Base-by-base conservation (phyloP, 2,113 vertebrate genomes). In the Hoplias malabaricus region DNA sequence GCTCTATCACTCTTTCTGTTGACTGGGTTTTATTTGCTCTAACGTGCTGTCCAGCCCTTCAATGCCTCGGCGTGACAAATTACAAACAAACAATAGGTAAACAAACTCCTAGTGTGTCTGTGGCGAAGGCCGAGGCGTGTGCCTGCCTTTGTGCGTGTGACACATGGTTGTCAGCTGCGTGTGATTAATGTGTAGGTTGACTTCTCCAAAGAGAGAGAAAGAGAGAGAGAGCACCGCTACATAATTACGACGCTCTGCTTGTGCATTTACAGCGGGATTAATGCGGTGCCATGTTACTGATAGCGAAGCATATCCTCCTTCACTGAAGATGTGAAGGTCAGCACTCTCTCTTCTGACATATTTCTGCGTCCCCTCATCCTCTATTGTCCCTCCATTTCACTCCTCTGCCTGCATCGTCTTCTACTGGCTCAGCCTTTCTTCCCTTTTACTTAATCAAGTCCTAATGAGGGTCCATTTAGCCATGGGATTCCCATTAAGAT, bases 11-110 rank as follows among this genome's bases (percentile, higher is more conserved):
- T 85, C 80, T 86, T 80, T 61, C 46, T 84, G 79, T 69, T 33
- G 16, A 19, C 29, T 61, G 46, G 79, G 81, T 83, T 89, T 87
- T 79, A 88, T 88, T 88, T 84, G 84, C 85, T 83, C 80, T 82
- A 85, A 85, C 75, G 27, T 4, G 16, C 80, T 82, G 85, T 84
- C 83, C 63, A 77, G 82, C 81, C 78, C 29, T 69, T 86, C 81
- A 82, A 12, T 75, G 69, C 61, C 0, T 54, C 73, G 69, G 40
- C 19, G 40, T 84, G 79, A 86, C 82, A 36, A 84, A 87, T 81
- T 65, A 78, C 81, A 81, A 75, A 78, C 71, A 83, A 82, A 82
- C 71, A 76, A 53, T 56, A 80, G 42, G 70, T 50, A 78, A 79
- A 69, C 69, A 76, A 73, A 16, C 36, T 42, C 21, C 38, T 9